These are phyloP conservation scores for Helostoma temminkii DNA, from an alignment of 2,797 vertebrate species.

Conservation along the genomic window DNA sequence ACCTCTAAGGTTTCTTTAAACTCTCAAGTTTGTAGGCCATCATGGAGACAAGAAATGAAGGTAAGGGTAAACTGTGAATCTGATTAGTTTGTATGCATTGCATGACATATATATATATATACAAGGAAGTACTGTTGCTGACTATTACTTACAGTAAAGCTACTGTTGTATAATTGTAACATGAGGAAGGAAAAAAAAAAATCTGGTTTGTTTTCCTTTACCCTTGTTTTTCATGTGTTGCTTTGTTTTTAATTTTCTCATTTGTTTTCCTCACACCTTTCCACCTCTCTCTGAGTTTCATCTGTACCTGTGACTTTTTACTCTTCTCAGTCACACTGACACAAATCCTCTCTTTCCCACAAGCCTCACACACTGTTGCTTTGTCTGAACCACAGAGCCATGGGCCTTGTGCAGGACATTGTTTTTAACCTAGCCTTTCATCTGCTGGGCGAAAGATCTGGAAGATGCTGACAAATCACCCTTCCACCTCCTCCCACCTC, in stretches of 20 bases:
- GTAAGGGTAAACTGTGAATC: too few species aligned
- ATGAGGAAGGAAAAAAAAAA: conserved; percentile 11
- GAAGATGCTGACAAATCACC: conserved; percentile 42
- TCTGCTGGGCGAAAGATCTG: conserved; percentile 52
- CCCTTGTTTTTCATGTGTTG: conserved; percentile 1
- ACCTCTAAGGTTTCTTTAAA: too few species aligned
- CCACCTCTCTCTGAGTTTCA: conserved; percentile 3
- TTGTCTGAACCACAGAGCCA: conserved; percentile 66
- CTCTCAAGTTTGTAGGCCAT: neutral
- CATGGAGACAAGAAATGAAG: too few species aligned
- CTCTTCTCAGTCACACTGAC: conserved; percentile 62
- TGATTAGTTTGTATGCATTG: conserved; percentile 6
- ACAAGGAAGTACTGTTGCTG: conserved; percentile 5
- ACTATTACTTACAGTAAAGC: conserved; percentile 36
- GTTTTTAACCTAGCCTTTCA: conserved; percentile 70
- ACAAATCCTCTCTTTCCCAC: conserved; percentile 57
- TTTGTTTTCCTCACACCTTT: conserved; percentile 22
- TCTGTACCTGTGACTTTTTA: conserved; percentile 73
- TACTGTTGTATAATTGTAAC: conserved; percentile 13
- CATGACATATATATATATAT: conserved; percentile 6
- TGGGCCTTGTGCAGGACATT: conserved; percentile 65
- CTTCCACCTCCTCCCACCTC: conserved; percentile 53
- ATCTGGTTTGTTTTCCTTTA: conserved; percentile 38
- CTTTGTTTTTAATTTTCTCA: conserved; percentile 23
- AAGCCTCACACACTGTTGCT: conserved; percentile 66